Evolutionary conservation across 1,140 invertebrate genomes (phyloP), one percentile per base, ranked within the genome.

Genomic region (Diorhabda sublineata): DNA sequence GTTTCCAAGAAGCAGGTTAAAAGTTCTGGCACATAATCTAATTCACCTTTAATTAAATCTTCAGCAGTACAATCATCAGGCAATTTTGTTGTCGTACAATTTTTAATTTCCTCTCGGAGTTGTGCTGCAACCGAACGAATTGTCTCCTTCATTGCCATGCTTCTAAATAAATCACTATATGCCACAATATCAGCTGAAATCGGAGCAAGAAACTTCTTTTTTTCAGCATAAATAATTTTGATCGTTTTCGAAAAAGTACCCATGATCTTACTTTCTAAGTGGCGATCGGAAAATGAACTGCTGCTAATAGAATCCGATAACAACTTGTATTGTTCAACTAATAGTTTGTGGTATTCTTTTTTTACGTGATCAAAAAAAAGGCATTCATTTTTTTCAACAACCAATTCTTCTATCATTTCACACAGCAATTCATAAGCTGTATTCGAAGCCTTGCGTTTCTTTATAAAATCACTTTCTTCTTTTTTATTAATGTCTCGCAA

Each of bases 301-400:
- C 5, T 43, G 41, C 7, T 64, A 5, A 64, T 52, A 26, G 63
- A 67, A 61, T 67, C 66, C 45, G 66, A 67, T 57, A 57, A 65
- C 52, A 56, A 7, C 42, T 45, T 67, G 9, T 6, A 44, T 45
- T 67, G 58, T 67, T 67, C 57, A 8, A 67, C 41, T 67, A 67
- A 43, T 67, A 67, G 61, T 61, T 47, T 26, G 5, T n/a, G 52
- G 47, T 69, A 69, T 44, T 64, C 47, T 64, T 69, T 67, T n/a
- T 69, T 69, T 7, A 69, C 62, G 58, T 63, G 58, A 56, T 65
- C 60, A 69, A 65, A 69, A 66, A 69, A 65, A 3, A 69, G 9
- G 58, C 68, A 64, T 65, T 69, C 57, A 41, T 69, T 69, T 42
- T 65, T 65, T 69, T 52, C 63, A 69, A 65, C 42, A 65, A 26